phyloP scores from a whole-genome alignment of 2,113 vertebrate species.

The Pseudorasbora parva region DNA sequence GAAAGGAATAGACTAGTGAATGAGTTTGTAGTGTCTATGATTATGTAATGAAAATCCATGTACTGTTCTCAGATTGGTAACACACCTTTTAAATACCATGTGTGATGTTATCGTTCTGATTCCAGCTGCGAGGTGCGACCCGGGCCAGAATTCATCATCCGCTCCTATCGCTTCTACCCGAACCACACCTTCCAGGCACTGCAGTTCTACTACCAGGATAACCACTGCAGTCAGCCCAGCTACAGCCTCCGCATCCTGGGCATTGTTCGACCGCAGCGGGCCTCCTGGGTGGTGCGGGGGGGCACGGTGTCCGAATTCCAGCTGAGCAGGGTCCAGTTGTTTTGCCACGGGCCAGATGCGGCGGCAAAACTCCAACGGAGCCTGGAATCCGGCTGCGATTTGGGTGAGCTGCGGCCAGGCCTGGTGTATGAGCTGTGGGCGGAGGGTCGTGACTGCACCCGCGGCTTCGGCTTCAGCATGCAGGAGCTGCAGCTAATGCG shows the following conservation, averaged over 20 bases:
- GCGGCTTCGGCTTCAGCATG: constrained; percentile 87
- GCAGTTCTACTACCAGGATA: constrained; percentile 85
- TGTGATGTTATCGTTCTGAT: too few relatives aligned
- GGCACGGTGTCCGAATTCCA: constrained; percentile 92
- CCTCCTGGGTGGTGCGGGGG: constrained; percentile 95
- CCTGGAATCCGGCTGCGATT: constrained; percentile 79
- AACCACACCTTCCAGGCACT: constrained; percentile 85
- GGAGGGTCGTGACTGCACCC: constrained; percentile 82
- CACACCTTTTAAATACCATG: too few relatives aligned
- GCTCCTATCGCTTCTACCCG: constrained; percentile 85
- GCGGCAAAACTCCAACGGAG: constrained; percentile 81
- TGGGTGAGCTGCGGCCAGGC: constrained; percentile 74
- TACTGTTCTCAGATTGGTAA: too few relatives aligned
- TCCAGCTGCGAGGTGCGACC: constrained; percentile 86
- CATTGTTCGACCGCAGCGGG: constrained; percentile 87
- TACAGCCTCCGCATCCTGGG: constrained; percentile 84
- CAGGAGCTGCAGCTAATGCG: constrained; percentile 93
- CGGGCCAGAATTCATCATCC: constrained; percentile 86
- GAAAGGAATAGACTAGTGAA: too few relatives aligned
- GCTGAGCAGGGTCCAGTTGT: constrained; percentile 82
- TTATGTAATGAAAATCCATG: too few relatives aligned
- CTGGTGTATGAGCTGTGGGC: constrained; percentile 90
- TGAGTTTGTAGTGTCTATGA: too few relatives aligned
- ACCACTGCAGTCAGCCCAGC: constrained; percentile 82
- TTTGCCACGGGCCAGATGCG: constrained; percentile 79